phyloP scores from a whole-genome alignment of 2,797 vertebrate species.

The Neostethus bicornis region DNA sequence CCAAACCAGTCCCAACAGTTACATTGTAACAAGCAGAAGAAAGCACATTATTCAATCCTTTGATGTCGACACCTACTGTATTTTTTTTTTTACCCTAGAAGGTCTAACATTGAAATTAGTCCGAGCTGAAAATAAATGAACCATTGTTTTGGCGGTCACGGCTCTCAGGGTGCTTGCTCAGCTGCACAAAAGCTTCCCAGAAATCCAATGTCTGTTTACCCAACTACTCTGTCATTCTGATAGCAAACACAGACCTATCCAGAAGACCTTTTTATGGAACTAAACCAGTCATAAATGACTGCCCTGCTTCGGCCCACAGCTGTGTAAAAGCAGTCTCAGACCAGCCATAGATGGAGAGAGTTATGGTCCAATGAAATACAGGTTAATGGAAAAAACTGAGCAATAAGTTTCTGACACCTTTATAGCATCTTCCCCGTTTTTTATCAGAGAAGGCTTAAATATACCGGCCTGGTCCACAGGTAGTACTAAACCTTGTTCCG shows the following conservation, averaged over 20 bases:
- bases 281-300: conserved; percentile 53
- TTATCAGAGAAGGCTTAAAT: conserved; percentile 36
- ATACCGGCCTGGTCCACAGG: conserved; percentile 17
- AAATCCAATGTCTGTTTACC: conserved; percentile 67
- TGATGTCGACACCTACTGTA: too few relatives aligned
- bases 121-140: conserved; percentile 31
- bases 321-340: conserved; percentile 39
- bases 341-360: conserved; percentile 68
- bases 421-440: conserved; percentile 31
- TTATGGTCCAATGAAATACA: conserved; percentile 55
- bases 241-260: conserved; percentile 66
- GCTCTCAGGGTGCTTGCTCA: conserved; percentile 65
- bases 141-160: conserved; percentile 61
- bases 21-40: too few relatives aligned
- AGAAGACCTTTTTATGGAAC: conserved; percentile 67
- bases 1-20: too few relatives aligned
- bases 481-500: conserved; percentile 42
- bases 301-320: conserved; percentile 42
- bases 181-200: conserved; percentile 61
- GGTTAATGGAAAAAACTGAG: conserved; percentile 74
- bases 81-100: background rate
- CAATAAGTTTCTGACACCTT: conserved; percentile 51
- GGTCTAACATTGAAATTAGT: conserved; percentile 29
- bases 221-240: conserved; percentile 66
- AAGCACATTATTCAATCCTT: too few relatives aligned